Evolutionary conservation across 2,797 vertebrate species (phyloP), one percentile per base, ranked within the genome.

Genomic region (Sebastes iracundus): DNA sequence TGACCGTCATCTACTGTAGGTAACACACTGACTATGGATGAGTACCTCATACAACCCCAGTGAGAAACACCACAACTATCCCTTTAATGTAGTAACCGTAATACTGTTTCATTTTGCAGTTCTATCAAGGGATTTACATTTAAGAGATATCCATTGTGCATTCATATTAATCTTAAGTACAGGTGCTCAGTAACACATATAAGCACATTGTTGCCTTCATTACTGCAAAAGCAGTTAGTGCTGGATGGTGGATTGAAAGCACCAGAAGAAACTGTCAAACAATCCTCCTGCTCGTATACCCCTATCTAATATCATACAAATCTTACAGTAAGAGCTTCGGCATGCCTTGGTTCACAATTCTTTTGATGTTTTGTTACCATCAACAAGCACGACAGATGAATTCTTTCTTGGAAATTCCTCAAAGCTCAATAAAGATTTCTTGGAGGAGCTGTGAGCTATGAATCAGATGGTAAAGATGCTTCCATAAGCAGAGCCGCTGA

Each of bases 401-500:
- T 65, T 53, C 60, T 79, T 77, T 76, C 72, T 49, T 46, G 61
- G 75, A 80, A 88, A 75, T 66, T 82, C 68, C 49, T 82, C 49
- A 14, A 66, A 72, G 55, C 75, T 77, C 27, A 18, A n/a, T 61
- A 81, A 66, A 35, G 74, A 91, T 78, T 86, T 85, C 74, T 83
- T 72, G 60, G 25, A 70, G 77, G 32, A 80, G 46, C 53, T 13
- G 63, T 3, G 70, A 76, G 68, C 22, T 23, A 52, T 78, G 69
- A 90, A 88, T 90, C 30, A 84, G 75, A 65, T 2, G 30, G 53
- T 3, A 13, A 79, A 84, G 49, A 6, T 65, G 85, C 87, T 83
- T 83, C 78, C 52, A 71, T 92, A 90, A 65, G 87, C 87, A 86
- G 56, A 72, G 56, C 75, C 0, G 14, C 75, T 79, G 75, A 83